Evolutionary conservation across 2,113 vertebrate species (phyloP), one percentile per base, ranked within the genome.

Genomic region (Gadus macrocephalus): DNA sequence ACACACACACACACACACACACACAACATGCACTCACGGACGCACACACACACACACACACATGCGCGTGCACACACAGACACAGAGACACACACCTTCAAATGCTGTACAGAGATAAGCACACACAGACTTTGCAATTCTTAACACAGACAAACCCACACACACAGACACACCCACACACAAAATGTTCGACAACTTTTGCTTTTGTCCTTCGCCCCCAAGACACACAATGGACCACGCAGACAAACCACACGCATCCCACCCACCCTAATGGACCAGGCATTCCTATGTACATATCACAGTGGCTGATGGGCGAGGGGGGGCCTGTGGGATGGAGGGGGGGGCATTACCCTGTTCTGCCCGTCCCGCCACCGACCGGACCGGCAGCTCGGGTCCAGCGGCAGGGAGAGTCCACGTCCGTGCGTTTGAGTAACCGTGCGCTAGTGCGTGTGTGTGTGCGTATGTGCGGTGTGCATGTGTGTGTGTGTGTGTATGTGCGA

Each of bases 221-320:
- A 58, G 17, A 59, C 28, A 16, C 27, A 25, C 62, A 59, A 53
- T 17, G 19, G 42, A 58, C 25, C 19, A 22, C n/a, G 60, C 15
- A 38, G 8, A 61, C 20, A 28, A 58, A 67, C 20, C 68, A 16
- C 62, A 35, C 62, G 28, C 27, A 42, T 17, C 20, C 38, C 28
- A 61, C 58, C 66, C 82, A 63, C 73, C 55, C 19, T 62, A 14
- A 62, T 15, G 42, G 42, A 71, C 69, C 73, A 68, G 63, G 66
- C 84, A 78, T 76, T 88, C 79, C 76, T 92, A 92, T 91, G 88
- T 92, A 92, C 90, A 92, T 76, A 89, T 91, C 90, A 91, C 90
- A 91, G 89, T 92, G 89, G 89, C 77, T 83, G 80, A 89, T 87
- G 87, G 3, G 55, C 12, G 15, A 2, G 55, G 55, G 55, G 55